Evolutionary conservation across 2,113 vertebrate genomes (phyloP).

Genomic region (Bambusicola thoracicus): DNA sequence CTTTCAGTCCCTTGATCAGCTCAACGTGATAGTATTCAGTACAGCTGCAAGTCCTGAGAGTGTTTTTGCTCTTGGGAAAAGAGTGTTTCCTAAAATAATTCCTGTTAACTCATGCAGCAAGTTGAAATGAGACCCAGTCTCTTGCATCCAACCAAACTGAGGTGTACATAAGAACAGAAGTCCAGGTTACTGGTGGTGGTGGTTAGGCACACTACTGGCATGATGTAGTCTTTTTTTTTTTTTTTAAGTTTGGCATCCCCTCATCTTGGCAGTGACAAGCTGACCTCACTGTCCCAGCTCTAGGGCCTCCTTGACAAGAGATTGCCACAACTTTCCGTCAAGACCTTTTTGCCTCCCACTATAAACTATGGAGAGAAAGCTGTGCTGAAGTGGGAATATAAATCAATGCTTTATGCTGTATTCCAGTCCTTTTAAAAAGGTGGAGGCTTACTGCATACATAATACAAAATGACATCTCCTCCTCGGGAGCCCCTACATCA

Average conservation of each 20-base stretch:
- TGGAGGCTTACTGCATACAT: not conserved
- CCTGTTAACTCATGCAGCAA: not conserved
- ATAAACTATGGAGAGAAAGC: not conserved
- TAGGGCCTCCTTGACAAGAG: not conserved
- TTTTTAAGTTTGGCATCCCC: not conserved
- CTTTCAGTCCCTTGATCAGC: not conserved
- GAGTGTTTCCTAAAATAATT: not conserved
- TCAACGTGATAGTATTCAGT: not conserved
- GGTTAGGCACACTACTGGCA: fast-evolving
- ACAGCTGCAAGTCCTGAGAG: not conserved
- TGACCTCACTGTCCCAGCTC: not conserved
- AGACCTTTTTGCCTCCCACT: not conserved
- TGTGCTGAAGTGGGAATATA: not conserved
- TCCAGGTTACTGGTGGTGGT: not conserved
- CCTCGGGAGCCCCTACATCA: not conserved
- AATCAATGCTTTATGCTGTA: not conserved
- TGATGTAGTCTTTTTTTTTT: not conserved
- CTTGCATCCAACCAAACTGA: not conserved
- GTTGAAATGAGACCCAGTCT: fast-evolving
- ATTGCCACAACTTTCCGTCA: not conserved
- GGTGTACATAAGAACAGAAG: not conserved
- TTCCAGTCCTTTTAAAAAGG: not conserved
- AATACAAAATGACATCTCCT: not conserved
- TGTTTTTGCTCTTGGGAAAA: not conserved
- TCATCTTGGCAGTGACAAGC: fast-evolving